Conservation (phyloP, 2,113 vertebrate genomes). For the Caranx melampygus region DNA sequence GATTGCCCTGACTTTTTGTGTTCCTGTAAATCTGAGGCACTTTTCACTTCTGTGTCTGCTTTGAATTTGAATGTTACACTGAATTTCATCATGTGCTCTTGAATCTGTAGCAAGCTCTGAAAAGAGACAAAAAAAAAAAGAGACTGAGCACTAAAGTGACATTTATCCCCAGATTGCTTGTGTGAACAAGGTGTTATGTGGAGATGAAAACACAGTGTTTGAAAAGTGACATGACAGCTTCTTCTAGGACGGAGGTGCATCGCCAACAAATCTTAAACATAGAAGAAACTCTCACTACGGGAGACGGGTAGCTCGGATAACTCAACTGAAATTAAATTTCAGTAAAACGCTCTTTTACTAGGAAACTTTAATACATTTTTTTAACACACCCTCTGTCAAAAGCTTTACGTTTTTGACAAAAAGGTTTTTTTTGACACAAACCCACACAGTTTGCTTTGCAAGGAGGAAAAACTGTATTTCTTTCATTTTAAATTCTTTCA, state of each 20-base stretch:
- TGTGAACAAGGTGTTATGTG: conserved; percentile 8
- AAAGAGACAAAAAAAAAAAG: conserved; percentile 12
- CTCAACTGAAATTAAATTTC: neutral
- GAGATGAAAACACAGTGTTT: conserved; percentile 16
- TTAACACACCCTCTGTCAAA: neutral
- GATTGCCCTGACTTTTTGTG: conserved; percentile 10
- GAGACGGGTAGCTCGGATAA: neutral
- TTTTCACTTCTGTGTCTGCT: conserved; percentile 18
- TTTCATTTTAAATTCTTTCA: neutral
- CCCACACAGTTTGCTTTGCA: neutral
- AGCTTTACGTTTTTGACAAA: neutral
- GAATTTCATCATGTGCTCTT: conserved; percentile 48
- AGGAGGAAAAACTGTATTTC: neutral
- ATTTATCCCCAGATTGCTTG: conserved; percentile 21
- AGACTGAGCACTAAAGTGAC: conserved; percentile 41
- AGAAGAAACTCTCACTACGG: neutral
- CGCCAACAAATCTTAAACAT: neutral
- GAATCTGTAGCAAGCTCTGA: conserved; percentile 19
- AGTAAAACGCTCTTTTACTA: neutral
- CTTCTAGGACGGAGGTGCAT: conserved; percentile 1
- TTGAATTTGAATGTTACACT: conserved; percentile 39
- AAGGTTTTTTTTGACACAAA: neutral
- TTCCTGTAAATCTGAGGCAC: conserved; percentile 14
- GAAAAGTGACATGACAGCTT: conserved; percentile 33
- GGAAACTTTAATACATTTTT: neutral